Conservation (phyloP, 2,797 vertebrate species). For the Botia almorhae region DNA sequence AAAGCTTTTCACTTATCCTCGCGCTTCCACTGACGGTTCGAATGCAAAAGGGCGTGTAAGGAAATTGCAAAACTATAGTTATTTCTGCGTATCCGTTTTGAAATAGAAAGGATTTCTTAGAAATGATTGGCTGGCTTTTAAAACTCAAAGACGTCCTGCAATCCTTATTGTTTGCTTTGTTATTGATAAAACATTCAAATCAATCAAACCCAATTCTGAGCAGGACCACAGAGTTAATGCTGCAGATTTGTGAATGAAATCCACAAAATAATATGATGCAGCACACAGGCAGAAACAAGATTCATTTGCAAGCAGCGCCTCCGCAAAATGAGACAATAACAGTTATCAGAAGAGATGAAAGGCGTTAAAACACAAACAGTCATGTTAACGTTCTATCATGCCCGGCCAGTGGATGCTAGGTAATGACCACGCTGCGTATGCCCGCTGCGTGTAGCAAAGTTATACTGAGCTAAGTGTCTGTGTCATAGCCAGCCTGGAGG, state of each 20-base stretch:
- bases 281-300: not conserved
- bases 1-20: constrained; percentile 1
- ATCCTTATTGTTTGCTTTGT: not conserved
- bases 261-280: constrained; percentile 6
- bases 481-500: constrained; percentile 39
- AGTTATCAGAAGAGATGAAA: constrained; percentile 29
- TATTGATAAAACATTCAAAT: constrained; percentile 13
- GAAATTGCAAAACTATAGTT: constrained; percentile 4
- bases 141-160: too few species aligned
- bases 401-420: constrained; percentile 34
- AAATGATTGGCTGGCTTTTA: not conserved
- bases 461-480: constrained; percentile 53
- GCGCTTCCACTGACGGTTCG: not conserved
- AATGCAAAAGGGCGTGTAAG: not conserved
- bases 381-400: constrained; percentile 42
- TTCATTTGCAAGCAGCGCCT: not conserved
- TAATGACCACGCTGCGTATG: constrained; percentile 38
- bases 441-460: constrained; percentile 25
- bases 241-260: constrained; percentile 22
- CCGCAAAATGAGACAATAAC: not conserved
- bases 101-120: not conserved
- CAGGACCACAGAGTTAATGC: constrained; percentile 20
- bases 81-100: not conserved
- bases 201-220: constrained; percentile 30
- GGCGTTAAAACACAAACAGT: not conserved